phyloP scores from a whole-genome alignment of 2,888 invertebrate genomes.

The Caenorhabditis uteleia region DNA sequence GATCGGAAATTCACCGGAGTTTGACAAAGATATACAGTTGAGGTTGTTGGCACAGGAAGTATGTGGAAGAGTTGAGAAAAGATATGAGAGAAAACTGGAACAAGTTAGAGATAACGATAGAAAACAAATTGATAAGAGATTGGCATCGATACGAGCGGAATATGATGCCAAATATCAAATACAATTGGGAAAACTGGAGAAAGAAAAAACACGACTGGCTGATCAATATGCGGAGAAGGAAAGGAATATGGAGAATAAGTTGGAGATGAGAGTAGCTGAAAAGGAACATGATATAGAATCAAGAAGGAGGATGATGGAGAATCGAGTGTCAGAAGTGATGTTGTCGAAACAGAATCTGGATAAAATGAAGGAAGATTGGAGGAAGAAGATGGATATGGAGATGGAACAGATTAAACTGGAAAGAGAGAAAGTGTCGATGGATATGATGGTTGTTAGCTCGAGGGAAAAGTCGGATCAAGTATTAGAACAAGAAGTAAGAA shows the following conservation, averaged over 20 bases:
- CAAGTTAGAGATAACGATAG: constrained; percentile 30
- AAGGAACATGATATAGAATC: constrained; percentile 22
- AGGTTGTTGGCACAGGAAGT: constrained; percentile 40
- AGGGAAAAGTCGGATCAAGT: constrained; percentile 6
- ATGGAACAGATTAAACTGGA: constrained; percentile 23
- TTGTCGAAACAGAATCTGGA: constrained; percentile 40
- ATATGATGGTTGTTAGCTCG: not conserved
- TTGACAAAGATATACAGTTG: constrained; percentile 31
- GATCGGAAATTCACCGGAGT: constrained; percentile 19
- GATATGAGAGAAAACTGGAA: constrained; percentile 33
- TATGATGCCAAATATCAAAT: constrained; percentile 28
- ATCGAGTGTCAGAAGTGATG: constrained; percentile 32
- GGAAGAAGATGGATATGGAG: constrained; percentile 18
- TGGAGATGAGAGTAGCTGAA: constrained; percentile 28
- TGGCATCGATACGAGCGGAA: constrained; percentile 27
- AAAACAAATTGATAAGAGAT: constrained; percentile 30
- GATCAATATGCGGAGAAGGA: constrained; percentile 34
- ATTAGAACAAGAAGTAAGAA: constrained; percentile 15
- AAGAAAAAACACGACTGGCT: constrained; percentile 21
- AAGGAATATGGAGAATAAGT: constrained; percentile 23
- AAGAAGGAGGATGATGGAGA: constrained; percentile 27
- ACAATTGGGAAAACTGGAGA: constrained; percentile 32
- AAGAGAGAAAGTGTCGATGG: constrained; percentile 19
- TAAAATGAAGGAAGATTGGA: constrained; percentile 29
- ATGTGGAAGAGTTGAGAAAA: constrained; percentile 28